These are phyloP conservation scores for Drosophila melanica DNA, from an alignment of 1,140 invertebrate species.

Conservation along the genomic window DNA sequence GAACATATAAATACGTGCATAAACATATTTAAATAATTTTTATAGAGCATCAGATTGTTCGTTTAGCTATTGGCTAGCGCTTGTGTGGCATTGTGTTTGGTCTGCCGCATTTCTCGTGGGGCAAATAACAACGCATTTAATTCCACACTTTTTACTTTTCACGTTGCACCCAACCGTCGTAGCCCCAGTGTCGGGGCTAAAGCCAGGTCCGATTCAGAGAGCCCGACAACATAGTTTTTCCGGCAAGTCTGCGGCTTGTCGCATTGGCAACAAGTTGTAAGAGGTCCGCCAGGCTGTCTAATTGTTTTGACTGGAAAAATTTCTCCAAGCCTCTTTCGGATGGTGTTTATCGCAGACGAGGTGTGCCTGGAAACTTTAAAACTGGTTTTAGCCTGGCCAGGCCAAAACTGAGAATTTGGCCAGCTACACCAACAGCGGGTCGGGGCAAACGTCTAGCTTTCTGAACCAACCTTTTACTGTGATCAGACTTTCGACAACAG, in stretches of 20 bases:
- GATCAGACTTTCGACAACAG: conserved; percentile 36
- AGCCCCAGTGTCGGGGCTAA: conserved; percentile 5
- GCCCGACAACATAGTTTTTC: conserved; percentile 33
- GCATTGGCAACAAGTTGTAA: conserved; percentile 65
- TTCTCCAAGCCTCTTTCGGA: conserved; percentile 69
- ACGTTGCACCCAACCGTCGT: conserved; percentile 26
- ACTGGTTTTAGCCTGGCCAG: conserved; percentile 50
- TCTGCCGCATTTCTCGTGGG: conserved; percentile 34
- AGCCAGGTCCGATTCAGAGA: neutral
- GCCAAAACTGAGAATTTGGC: conserved; percentile 43
- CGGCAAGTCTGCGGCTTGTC: conserved; percentile 5
- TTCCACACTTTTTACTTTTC: conserved; percentile 70
- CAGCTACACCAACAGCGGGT: conserved; percentile 29
- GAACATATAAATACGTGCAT: too few species aligned
- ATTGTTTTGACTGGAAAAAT: conserved; percentile 75
- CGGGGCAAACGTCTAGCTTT: conserved; percentile 2
- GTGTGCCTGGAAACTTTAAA: conserved; percentile 10
- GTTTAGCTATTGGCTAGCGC: neutral
- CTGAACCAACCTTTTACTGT: conserved; percentile 41
- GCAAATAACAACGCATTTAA: conserved; percentile 51
- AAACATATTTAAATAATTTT: neutral
- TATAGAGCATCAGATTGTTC: conserved; percentile 4
- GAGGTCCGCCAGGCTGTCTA: conserved; percentile 50
- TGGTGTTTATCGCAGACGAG: conserved; percentile 10
- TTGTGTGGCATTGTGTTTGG: neutral